Percentiles rank a stretch among this genome's conserved stretches.
Evolutionary conservation across 2,797 vertebrate species (phyloP).

Genomic region (Glossophaga mutica): DNA sequence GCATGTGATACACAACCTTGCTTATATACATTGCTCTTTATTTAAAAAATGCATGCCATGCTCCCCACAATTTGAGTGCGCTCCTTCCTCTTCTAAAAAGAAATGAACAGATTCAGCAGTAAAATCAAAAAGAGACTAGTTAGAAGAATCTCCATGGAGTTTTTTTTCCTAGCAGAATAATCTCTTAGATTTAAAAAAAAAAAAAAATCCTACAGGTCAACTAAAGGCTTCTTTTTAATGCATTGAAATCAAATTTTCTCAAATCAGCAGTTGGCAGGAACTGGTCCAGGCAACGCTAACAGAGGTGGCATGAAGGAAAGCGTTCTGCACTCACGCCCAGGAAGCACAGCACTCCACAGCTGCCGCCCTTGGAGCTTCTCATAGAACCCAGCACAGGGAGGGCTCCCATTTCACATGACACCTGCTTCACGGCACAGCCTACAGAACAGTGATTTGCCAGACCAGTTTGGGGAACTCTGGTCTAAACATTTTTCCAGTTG

Average conservation of each 20-base stretch:
- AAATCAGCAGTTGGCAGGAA: conserved; percentile 1
- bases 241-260: conserved; percentile 20
- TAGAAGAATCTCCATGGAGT: conserved; percentile 33
- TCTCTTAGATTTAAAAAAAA: not conserved
- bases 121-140: not conserved
- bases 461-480: not conserved
- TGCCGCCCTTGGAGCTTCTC: not conserved
- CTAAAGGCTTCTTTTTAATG: conserved; percentile 14
- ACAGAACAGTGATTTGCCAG: not conserved
- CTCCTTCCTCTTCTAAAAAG: not conserved
- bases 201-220: not conserved
- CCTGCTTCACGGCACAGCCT: not conserved
- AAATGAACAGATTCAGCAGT: not conserved
- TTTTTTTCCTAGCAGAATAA: conserved; percentile 33
- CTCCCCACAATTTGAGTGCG: not conserved
- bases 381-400: not conserved
- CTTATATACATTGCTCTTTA: conserved; percentile 20
- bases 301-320: not conserved
- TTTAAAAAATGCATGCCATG: not conserved
- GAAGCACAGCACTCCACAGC: not conserved
- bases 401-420: not conserved
- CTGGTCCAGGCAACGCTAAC: not conserved
- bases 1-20: not conserved
- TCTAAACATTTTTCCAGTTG: not conserved
- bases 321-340: not conserved